Conservation (phyloP, 2,797 vertebrate species). For the Parauchenoglanis ngamensis region DNA sequence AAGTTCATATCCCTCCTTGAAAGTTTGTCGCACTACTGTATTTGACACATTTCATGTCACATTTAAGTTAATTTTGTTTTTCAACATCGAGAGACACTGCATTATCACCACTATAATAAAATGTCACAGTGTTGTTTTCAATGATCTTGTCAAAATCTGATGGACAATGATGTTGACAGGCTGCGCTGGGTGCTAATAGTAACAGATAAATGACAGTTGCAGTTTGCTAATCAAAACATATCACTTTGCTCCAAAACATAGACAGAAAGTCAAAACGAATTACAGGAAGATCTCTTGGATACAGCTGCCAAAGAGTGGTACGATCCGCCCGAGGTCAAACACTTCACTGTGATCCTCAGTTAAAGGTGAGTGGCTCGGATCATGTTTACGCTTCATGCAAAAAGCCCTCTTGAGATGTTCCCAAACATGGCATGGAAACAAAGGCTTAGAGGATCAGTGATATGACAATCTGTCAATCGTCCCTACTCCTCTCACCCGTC, state of each 20-base stretch:
- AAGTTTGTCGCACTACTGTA: background rate
- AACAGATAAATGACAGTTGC: conserved; percentile 37
- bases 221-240: conserved; percentile 28
- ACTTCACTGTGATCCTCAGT: background rate
- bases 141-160: conserved; percentile 47
- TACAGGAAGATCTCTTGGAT: background rate
- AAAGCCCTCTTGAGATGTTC: conserved; percentile 46
- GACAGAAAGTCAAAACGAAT: conserved; percentile 30
- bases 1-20: background rate
- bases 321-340: conserved; percentile 15
- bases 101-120: background rate
- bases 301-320: conserved; percentile 12
- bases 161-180: conserved; percentile 44
- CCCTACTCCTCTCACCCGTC: background rate
- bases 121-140: conserved; percentile 11
- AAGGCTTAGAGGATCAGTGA: conserved; percentile 27
- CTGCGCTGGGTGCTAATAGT: conserved; percentile 51
- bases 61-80: background rate
- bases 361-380: conserved; percentile 35
- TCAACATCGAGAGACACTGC: background rate
- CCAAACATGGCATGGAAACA: conserved; percentile 47
- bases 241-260: conserved; percentile 16
- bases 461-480: conserved; percentile 26
- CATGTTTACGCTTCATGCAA: conserved; percentile 37
- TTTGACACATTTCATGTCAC: background rate